Evolutionary conservation across 2,888 invertebrate genomes (phyloP), one percentile per base, ranked within the genome.

Genomic region (Drosophila subquinaria): DNA sequence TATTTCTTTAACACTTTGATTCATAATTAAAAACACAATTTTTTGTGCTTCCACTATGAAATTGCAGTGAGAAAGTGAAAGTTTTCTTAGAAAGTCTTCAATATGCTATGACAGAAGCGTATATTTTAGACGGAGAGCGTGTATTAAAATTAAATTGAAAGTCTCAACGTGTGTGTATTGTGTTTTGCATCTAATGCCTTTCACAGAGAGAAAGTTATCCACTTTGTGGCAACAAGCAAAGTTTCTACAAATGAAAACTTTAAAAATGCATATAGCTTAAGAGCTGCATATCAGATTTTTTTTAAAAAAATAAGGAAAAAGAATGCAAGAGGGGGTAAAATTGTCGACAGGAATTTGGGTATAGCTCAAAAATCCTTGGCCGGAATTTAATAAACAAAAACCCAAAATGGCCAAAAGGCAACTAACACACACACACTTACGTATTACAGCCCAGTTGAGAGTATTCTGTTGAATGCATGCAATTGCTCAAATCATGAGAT

Each of bases 301-400:
- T 9, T 13, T 43, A 20, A 56, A 27, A 27, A 23, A 23, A 13
- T 4, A 6, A 11, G 36, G 4, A 23, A 10, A n/a, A 17, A 15
- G n/a, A 15, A 27, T 3, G 36, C 2, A 2, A 17, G 4, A 10
- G 8, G 35, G n/a, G 42, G 11, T 15, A 9, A 50, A 59, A 65
- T 60, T 30, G 36, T 59, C 51, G 73, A 55, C 67, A 47, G 52
- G 63, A 68, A 69, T 64, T 68, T 43, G 45, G 47, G 57, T 51
- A 38, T 40, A 73, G 51, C 56, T 68, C 33, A 17, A 60, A 69
- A 70, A 57, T 69, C 15, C 56, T 42, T 40, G 61, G 36, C 61
- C 50, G 48, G 62, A 83, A 81, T 83, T 77, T 69, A 81, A 81
- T 81, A 87, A 87, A 74, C 84, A 73, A 77, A 80, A 81, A 70